Evolutionary conservation across 2,888 invertebrate genomes (phyloP), one percentile per base, ranked within the genome.

Genomic region (Hyppa rectilinea): DNA sequence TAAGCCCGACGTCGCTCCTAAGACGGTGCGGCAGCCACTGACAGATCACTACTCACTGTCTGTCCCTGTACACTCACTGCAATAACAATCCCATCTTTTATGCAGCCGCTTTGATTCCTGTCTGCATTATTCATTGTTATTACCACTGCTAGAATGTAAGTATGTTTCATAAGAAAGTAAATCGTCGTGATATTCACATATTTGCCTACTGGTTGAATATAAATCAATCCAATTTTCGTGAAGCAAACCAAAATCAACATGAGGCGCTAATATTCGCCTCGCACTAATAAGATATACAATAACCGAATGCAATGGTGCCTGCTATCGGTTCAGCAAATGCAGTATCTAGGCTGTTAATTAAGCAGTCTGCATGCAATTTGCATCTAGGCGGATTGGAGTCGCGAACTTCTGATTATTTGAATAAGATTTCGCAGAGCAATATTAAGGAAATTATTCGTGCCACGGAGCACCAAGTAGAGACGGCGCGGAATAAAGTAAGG

Each of bases 321-420:
- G 79, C 83, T 84, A 84, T 78, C 84, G 76, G 78, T 82, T 76
- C 71, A 78, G 78, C 77, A 80, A 74, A 81, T 80, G 78, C 78
- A 75, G 78, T 75, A 87, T 89, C 88, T 87, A 83, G 83, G 80
- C 83, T 85, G 87, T 89, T 90, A 93, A 92, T 93, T 92, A 93
- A 89, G 88, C 91, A 91, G 90, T 90, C 91, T 90, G 92, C 90
- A 91, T 92, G 88, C 90, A 92, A 93, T 93, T 93, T 92, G 91
- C 92, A 93, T 94, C 89, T 89, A 88, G 90, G 87, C 87, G 89
- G 90, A 91, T 92, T 89, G 89, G 89, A 91, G 91, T 90, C 91
- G 86, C 90, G 89, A 92, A 93, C 90, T 93, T 92, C 88, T 90
- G 92, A 92, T 93, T 92, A 94, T 93, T 92, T 92, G 92, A 92